Base-by-base conservation (phyloP, 2,888 invertebrate species). In the Neria commutata region DNA sequence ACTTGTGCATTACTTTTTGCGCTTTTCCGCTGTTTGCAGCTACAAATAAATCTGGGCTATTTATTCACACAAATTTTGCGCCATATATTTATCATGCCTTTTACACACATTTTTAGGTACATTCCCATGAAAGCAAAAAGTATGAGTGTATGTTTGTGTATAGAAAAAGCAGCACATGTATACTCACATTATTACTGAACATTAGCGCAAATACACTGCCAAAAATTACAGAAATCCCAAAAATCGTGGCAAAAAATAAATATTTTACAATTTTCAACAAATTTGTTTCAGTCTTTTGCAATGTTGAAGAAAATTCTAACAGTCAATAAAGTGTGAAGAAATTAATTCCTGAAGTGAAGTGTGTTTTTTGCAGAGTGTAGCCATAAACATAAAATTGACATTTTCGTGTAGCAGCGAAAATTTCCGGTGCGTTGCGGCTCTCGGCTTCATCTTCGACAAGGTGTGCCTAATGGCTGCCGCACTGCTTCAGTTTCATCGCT, bases 41-140 rank as follows among this genome's bases (percentile, higher is more conserved):
- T 72, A n/a, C 73, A 71, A 72, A 73, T 71, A 75, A 74, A 74
- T 74, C 74, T 74, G 69, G 75, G 75, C 68, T 75, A 75, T 74
- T 75, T 75, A 76, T 75, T 75, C 75, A 75, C 75, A 75, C 76
- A 74, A 75, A 76, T 75, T 75, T 69, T 75, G 69, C 68, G 58
- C 42, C 58, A n/a, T n/a, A n/a, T n/a, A 54, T 63, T 60, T 60
- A 60, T 63, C 60, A 63, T 58, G 42, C 42, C 42, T 42, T 19
- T 6, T n/a, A n/a, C n/a, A n/a, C n/a, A n/a, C n/a, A n/a, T n/a
- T n/a, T n/a, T n/a, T n/a, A n/a, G n/a, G 70, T 71, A 71, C 71
- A 72, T 75, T 74, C 73, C n/a, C n/a, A n/a, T n/a, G n/a, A n/a
- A n/a, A n/a, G n/a, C n/a, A n/a, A n/a, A n/a, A n/a, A n/a, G n/a